Evolutionary conservation across 2,888 invertebrate species (phyloP), one percentile per base, ranked within the genome.

Genomic region (Andrena haemorrhoa): DNA sequence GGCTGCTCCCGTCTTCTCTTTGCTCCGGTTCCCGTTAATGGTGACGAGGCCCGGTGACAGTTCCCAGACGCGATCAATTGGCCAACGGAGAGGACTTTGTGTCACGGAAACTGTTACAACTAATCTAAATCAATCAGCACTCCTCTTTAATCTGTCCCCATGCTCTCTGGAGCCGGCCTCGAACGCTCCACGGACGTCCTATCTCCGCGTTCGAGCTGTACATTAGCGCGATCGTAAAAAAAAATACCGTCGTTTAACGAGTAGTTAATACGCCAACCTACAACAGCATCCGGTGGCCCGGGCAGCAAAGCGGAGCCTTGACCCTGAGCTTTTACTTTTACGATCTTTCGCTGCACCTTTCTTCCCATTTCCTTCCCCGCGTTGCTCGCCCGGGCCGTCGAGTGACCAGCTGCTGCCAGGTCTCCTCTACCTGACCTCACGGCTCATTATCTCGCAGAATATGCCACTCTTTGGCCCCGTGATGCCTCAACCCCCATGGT

Each of bases 141-240:
- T 41, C 65, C 20, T 51, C 58, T 81, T 84, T 70, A 68, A 79
- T 76, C 74, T 29, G 63, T 58, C 70, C 35, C 76, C 16, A 29
- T 73, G 56, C 31, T 49, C 5, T 6, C 63, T n/a, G 63, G 5
- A 10, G 33, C 20, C 33, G 5, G 10, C 61, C 61, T 23, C 53
- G 23, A n/a, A 49, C 41, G 63, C 10, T 23, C 12, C 41, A 12
- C 41, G 53, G 10, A 8, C 20, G 56, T 12, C 8, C 10, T 12
- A 23, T 26, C 23, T 41, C 41, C 41, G 41, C 41, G 41, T 41
- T 41, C 41, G 23, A 12, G 47, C 58, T 64, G 64, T 76, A 65
- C 69, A 80, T 86, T 75, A 82, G 73, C 82, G 74, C 35, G 83
- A 87, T 87, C 86, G 83, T 87, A 87, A 87, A 86, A 87, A 86